Percentiles rank a stretch among this genome's conserved stretches.
These are phyloP conservation scores for Neogobius melanostomus DNA, from an alignment of 2,113 vertebrate genomes.

Conservation along the genomic window DNA sequence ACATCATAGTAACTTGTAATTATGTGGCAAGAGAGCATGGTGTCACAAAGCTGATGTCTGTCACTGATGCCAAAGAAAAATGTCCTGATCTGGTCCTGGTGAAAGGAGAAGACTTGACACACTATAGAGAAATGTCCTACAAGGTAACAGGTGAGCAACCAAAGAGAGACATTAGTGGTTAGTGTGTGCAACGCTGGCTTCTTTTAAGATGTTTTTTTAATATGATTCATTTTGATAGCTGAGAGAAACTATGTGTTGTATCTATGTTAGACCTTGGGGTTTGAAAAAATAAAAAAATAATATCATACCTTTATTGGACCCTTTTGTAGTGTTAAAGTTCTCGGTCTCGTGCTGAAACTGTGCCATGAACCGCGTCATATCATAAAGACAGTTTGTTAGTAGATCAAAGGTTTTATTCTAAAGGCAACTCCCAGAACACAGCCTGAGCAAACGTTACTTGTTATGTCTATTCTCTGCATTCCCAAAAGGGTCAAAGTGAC, in stretches of 20 bases:
- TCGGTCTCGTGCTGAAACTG: neutral
- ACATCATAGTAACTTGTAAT: slow-evolving; percentile 87
- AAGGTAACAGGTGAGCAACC: slow-evolving; percentile 89
- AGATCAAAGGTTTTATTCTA: too few relatives aligned
- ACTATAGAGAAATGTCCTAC: slow-evolving; percentile 88
- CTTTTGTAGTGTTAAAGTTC: neutral
- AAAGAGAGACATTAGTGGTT: too few relatives aligned
- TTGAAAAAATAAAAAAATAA: neutral
- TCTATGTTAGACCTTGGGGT: too few relatives aligned
- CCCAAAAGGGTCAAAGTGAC: neutral
- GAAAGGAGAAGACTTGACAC: slow-evolving; percentile 90
- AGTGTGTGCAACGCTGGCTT: neutral
- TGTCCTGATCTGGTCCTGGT: slow-evolving; percentile 86
- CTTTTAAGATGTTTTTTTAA: neutral
- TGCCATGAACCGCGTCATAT: neutral
- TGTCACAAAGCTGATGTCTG: slow-evolving; percentile 83
- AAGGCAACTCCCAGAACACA: too few relatives aligned
- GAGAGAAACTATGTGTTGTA: too few relatives aligned
- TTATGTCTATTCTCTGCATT: neutral
- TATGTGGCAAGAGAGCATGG: slow-evolving; percentile 86
- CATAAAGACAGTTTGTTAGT: too few relatives aligned
- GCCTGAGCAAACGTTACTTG: neutral
- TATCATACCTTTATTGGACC: neutral
- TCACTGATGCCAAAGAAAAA: slow-evolving; percentile 83
- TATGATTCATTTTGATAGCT: too few relatives aligned